phyloP scores from a whole-genome alignment of 1,140 invertebrate species.

The Tetragonula clypearis region DNA sequence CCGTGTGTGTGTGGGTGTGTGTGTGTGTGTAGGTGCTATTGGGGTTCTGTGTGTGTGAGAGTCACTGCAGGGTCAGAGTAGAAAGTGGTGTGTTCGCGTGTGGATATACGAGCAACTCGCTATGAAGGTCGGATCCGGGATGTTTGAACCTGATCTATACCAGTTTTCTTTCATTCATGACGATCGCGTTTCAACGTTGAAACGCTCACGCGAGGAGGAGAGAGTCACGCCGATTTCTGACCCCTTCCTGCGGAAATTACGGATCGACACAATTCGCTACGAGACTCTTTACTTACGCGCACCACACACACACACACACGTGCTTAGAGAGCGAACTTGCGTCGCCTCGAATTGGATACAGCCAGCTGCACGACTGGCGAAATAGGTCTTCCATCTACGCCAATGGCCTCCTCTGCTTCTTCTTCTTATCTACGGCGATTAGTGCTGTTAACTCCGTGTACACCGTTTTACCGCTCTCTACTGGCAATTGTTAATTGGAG shows the following conservation, averaged over 20 bases:
- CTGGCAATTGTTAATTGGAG: slow-evolving; percentile 21
- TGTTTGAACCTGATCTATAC: slow-evolving; percentile 72
- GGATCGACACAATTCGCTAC: neutral
- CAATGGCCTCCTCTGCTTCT: neutral
- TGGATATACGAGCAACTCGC: neutral
- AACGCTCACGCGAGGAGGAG: slow-evolving; percentile 30
- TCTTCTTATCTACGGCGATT: neutral
- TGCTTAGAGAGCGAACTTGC: neutral
- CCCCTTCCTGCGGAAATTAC: slow-evolving; percentile 18
- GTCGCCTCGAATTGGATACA: neutral
- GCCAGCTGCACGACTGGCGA: neutral
- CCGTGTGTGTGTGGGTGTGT: too few species aligned
- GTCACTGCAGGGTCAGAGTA: slow-evolving; percentile 74
- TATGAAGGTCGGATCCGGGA: slow-evolving; percentile 79
- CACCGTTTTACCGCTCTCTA: slow-evolving; percentile 31
- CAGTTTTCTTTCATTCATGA: slow-evolving; percentile 76
- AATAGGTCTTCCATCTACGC: neutral
- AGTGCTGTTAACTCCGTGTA: neutral
- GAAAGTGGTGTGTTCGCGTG: slow-evolving; percentile 74
- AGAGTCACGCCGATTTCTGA: slow-evolving; percentile 10
- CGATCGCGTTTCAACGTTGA: slow-evolving; percentile 29
- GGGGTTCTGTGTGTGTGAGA: slow-evolving; percentile 38
- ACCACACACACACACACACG: too few species aligned
- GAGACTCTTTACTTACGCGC: neutral
- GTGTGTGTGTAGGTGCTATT: neutral